Base-by-base conservation (phyloP, 2,888 invertebrate species). In the Agonopterix subpropinquella region DNA sequence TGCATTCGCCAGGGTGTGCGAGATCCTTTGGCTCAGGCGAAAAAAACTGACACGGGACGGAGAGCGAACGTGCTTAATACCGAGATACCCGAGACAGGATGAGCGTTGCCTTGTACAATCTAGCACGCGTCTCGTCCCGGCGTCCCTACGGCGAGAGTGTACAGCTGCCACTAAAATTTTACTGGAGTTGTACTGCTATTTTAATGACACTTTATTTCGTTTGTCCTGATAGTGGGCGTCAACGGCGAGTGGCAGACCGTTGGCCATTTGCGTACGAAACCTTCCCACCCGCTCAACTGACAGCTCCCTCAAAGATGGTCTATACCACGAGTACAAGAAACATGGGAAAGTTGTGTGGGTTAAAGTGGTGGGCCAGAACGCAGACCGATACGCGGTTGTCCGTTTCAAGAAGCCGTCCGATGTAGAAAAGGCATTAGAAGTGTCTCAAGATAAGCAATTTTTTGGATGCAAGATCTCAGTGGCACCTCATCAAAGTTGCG, bases 281-380 rank as follows among this genome's bases (percentile, higher is more conserved):
- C 90, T 97, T 70, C 97, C 97, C 58, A 92, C 94, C 56, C 91
- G 97, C 67, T 97, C 96, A 67, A 92, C 94, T 77, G 98, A 98
- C 84, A 96, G 97, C 65, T 98, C 97, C 69, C 90, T 98, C 65
- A 97, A 98, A 89, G 98, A 98, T 89, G 98, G 98, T 61, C 92
- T 98, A 63, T 98, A 97, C 89, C 98, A 98, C 89, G 98, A 98
- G 89, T 98, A 98, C 91, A 98, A 98, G 90, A 98, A 98, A 79
- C 97, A 98, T 87, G 98, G 98, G 57, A 98, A 98, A 89, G 98
- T 98, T 67, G 96, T 96, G 65, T 96, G 96, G 92, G 97, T 98
- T 52, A 95, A 95, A 80, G 95, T 98, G 55, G 95, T 96, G 56
- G 98, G 98, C 18, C 94, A 96, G 68, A 96, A 95, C 61, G 93